Evolutionary conservation across 2,797 vertebrate species (phyloP).

Genomic region (Mormyrus hasselquistii): DNA sequence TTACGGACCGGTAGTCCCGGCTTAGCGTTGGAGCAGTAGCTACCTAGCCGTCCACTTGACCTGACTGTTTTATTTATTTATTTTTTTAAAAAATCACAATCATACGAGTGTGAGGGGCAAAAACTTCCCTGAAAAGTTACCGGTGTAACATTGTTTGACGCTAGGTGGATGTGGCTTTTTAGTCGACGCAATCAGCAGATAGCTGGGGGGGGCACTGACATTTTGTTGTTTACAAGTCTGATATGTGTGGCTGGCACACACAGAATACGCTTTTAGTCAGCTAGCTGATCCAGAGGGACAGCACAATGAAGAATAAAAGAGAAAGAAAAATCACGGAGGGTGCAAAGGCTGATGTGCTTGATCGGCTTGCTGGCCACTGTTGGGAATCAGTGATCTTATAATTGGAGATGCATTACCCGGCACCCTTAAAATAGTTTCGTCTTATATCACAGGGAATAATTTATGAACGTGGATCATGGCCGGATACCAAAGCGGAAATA

Average conservation of each 20-base stretch:
- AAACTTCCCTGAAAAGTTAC: conserved; percentile 10
- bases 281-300: not conserved
- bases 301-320: not conserved
- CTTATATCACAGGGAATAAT: conserved; percentile 10
- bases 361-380: not conserved
- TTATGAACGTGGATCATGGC: conserved; percentile 15
- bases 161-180: not conserved
- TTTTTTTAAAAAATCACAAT: not conserved
- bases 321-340: not conserved
- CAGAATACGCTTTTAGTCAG: not conserved
- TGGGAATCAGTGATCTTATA: not conserved
- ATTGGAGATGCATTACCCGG: not conserved
- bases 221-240: conserved; percentile 7
- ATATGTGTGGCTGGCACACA: not conserved
- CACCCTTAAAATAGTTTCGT: conserved; percentile 5
- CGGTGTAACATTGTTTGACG: not conserved
- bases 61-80: conserved; percentile 2
- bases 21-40: not conserved
- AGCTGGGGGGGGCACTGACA: not conserved
- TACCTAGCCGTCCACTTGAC: not conserved
- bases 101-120: not conserved
- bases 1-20: not conserved
- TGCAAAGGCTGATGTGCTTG: not conserved
- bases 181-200: not conserved
- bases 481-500: conserved; percentile 12